Base-by-base conservation (phyloP, 2,797 vertebrate species). In the Epinephelus malabaricus region DNA sequence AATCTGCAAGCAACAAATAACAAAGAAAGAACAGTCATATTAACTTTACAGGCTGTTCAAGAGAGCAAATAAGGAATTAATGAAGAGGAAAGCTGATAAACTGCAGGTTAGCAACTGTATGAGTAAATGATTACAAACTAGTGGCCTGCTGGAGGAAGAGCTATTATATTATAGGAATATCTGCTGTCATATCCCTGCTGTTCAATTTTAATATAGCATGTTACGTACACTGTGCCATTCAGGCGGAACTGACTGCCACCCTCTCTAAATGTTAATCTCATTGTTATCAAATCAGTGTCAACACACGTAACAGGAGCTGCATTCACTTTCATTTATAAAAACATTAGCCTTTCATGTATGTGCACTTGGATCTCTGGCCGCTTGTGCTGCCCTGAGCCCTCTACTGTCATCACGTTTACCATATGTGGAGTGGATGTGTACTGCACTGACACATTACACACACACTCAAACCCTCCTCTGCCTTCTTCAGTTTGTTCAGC, bases 241-340 rank as follows among this genome's bases (percentile, higher is more conserved):
- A 70, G 84, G 73, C 46, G 46, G 82, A 86, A 83, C 78, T 19
- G 83, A 79, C 82, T 50, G 86, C 81, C 84, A 82, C 74, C 88
- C 79, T 90, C 84, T 91, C 85, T 92, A 90, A 92, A 94, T 91
- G 89, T 89, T 93, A 90, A 94, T 92, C 83, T 89, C 80, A 78
- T 69, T 84, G 88, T 92, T 90, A 91, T 91, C 90, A 86, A 91
- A 90, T 88, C 86, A 91, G 70, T 59, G 81, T 89, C 87, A 78
- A 67, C 75, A 58, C 74, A 62, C 73, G 69, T 53, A 84, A 83
- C 79, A 45, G 76, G 6, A 60, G 68, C 82, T 2, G 64, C 61
- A 10, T 55, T 83, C 78, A 64, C 73, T 77, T 78, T 70, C 86
- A 85, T 43, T 43, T 43, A 10, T 43, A 43, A 43, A 43, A 43